Conservation (phyloP, 2,797 vertebrate genomes). For the Ptychadena robeensis region DNA sequence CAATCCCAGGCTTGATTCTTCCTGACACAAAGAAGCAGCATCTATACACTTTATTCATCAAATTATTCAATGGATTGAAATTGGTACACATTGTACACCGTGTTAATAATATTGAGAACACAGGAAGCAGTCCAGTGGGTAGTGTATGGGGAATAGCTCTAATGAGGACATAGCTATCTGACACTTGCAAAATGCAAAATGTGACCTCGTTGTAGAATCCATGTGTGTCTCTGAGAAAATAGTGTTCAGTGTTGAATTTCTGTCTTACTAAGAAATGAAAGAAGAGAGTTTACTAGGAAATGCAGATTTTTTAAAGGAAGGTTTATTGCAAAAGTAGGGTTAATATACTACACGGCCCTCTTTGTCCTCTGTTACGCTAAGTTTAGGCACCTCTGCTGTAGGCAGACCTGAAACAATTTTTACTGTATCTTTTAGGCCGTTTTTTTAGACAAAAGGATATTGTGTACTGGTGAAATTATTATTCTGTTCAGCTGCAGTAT, state of each 20-base stretch:
- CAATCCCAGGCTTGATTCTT: not conserved
- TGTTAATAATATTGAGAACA: not conserved
- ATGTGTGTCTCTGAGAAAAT: not conserved
- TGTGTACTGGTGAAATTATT: too few species aligned
- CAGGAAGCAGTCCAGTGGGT: not conserved
- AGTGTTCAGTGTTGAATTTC: not conserved
- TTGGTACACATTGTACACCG: constrained; percentile 5
- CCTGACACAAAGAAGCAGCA: not conserved
- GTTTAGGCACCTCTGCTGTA: too few species aligned
- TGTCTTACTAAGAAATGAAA: not conserved
- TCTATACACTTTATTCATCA: not conserved
- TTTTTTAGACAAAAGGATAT: too few species aligned
- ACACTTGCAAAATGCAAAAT: not conserved
- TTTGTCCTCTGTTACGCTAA: too few species aligned
- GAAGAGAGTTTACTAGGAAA: not conserved
- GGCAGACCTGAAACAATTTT: too few species aligned
- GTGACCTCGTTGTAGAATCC: not conserved
- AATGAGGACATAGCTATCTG: not conserved
- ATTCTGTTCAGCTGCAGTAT: too few species aligned
- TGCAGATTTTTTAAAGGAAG: not conserved
- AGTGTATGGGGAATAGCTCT: not conserved
- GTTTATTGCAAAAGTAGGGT: not conserved
- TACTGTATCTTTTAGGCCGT: too few species aligned
- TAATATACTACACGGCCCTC: too few species aligned
- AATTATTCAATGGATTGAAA: not conserved